Evolutionary conservation across 2,113 vertebrate species (phyloP).

Genomic region (Pica pica): DNA sequence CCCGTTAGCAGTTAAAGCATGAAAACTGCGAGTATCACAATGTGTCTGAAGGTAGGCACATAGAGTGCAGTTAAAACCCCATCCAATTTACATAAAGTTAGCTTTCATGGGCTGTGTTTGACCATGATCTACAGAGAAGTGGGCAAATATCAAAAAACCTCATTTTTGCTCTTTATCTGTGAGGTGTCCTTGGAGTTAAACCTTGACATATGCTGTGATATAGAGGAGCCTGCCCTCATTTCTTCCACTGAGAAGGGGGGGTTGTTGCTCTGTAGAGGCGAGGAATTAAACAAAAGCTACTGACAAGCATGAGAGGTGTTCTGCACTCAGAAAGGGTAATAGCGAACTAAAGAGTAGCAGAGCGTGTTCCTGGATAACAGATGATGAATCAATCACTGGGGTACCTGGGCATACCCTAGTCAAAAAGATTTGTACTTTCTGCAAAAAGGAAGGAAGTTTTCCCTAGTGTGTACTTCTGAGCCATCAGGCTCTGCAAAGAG

Average conservation of each 20-base stretch:
- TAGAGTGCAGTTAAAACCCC: not conserved
- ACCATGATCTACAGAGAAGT: not conserved
- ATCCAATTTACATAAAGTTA: not conserved
- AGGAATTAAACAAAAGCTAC: not conserved
- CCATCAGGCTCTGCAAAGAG: not conserved
- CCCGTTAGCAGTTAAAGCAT: not conserved
- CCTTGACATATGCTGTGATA: not conserved
- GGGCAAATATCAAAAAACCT: not conserved
- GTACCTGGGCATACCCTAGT: not conserved
- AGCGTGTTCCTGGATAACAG: not conserved
- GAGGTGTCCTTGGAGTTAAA: not conserved
- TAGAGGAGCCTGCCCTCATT: not conserved
- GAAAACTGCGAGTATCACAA: not conserved
- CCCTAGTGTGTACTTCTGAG: not conserved
- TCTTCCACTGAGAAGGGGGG: not conserved
- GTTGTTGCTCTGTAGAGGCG: not conserved
- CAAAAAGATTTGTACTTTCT: not conserved
- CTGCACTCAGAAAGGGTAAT: not conserved
- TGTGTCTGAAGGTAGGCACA: not conserved
- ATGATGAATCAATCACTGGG: accelerated
- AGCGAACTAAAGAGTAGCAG: not conserved
- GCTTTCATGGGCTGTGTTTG: not conserved
- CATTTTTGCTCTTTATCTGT: not conserved
- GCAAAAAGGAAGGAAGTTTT: not conserved
- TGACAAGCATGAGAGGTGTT: not conserved